Evolutionary conservation across 1,140 invertebrate genomes (phyloP).

Genomic region (Brachionus koreanus): DNA sequence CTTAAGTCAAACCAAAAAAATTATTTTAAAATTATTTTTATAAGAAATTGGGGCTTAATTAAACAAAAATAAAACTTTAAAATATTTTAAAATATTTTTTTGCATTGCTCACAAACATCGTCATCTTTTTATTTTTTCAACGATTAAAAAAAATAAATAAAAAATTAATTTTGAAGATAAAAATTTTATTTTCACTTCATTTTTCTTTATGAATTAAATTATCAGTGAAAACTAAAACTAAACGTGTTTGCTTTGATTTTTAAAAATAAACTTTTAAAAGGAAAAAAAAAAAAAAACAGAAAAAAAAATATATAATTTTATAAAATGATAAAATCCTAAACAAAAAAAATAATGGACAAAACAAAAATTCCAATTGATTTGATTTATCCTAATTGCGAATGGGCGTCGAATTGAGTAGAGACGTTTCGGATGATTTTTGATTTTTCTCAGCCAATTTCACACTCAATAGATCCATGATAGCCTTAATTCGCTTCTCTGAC

Average conservation of each 20-base stretch:
- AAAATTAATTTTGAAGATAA: background rate
- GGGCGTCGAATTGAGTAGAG: background rate
- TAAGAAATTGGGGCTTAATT: no score
- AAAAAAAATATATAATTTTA: background rate
- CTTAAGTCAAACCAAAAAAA: no score
- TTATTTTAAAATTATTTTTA: no score
- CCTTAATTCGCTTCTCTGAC: background rate
- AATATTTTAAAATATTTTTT: no score
- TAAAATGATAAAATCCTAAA: no score
- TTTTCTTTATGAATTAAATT: background rate
- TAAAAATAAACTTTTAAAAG: conserved; percentile 3
- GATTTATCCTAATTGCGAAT: background rate
- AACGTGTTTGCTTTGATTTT: background rate
- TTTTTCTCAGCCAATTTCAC: background rate
- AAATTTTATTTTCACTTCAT: conserved; percentile 5
- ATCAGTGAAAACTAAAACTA: conserved; percentile 2
- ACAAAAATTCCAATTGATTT: no score
- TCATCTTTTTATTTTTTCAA: background rate
- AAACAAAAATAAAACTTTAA: no score
- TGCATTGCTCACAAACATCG: no score
- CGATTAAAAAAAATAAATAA: background rate
- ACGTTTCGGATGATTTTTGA: background rate
- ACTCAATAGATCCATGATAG: background rate
- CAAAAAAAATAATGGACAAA: no score
- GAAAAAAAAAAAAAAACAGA: conserved; percentile 34